These are phyloP conservation scores for Stenotaenia linearis DNA, from an alignment of 2,888 invertebrate genomes.

Conservation along the genomic window DNA sequence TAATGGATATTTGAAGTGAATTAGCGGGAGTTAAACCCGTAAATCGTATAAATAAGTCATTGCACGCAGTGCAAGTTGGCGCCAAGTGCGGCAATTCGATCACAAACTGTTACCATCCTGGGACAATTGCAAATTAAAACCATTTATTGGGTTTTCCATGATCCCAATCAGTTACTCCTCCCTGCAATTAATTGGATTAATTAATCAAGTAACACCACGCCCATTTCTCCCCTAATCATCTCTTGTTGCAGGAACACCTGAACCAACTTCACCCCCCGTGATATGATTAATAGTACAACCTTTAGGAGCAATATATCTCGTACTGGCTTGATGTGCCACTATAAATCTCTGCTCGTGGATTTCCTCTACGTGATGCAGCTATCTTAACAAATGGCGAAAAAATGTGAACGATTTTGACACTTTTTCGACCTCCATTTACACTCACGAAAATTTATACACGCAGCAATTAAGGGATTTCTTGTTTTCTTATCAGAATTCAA, in stretches of 20 bases:
- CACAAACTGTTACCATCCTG: conserved; percentile 17
- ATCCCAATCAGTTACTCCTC: conserved; percentile 26
- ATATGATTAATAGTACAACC: conserved; percentile 20
- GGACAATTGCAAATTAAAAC: conserved; percentile 26
- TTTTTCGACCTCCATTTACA: no score
- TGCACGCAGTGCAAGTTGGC: background rate
- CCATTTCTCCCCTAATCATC: conserved; percentile 23
- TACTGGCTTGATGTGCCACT: background rate
- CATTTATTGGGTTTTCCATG: conserved; percentile 26
- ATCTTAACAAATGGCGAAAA: background rate
- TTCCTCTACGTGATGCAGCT: background rate
- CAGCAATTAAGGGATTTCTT: no score
- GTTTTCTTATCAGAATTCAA: no score
- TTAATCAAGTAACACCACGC: conserved; percentile 12
- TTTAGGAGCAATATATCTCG: conserved; percentile 14
- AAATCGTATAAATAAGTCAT: background rate
- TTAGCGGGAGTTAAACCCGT: background rate
- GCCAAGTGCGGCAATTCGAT: background rate
- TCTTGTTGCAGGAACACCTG: background rate
- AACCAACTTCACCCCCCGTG: background rate
- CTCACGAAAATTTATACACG: no score
- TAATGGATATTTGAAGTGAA: background rate
- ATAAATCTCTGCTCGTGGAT: conserved; percentile 18
- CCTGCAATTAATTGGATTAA: conserved; percentile 26
- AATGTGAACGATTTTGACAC: background rate